A percentile compares a stretch with the other conserved stretches of the same genome.
phyloP scores from a whole-genome alignment of 2,888 invertebrate genomes.

The Nudaria mundana region DNA sequence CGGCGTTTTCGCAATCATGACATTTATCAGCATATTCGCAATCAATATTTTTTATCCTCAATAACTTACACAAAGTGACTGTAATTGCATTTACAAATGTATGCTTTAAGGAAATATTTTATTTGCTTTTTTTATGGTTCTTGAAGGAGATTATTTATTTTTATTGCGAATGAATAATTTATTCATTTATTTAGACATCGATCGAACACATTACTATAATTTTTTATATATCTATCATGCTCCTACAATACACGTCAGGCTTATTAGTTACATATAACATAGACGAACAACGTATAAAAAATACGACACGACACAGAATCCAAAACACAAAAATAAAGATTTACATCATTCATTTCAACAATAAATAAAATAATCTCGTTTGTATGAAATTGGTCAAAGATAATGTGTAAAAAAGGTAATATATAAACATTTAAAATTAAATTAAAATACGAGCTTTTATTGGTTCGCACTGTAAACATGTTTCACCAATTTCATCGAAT shows the following conservation, averaged over 20 bases:
- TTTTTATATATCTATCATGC: slow-evolving; percentile 54
- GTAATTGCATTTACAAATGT: slow-evolving; percentile 63
- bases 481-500: slow-evolving; percentile 47
- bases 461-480: slow-evolving; percentile 13
- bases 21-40: no score
- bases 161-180: slow-evolving; percentile 46
- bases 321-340: slow-evolving; percentile 27
- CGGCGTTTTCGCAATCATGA: no score
- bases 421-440: background rate
- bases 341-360: slow-evolving; percentile 37
- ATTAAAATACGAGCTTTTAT: slow-evolving; percentile 1
- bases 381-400: slow-evolving; percentile 50
- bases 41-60: slow-evolving; percentile 41
- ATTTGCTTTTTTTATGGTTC: slow-evolving; percentile 36
- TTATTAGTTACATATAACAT: slow-evolving; percentile 69
- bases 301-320: slow-evolving; percentile 28
- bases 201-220: slow-evolving; percentile 32
- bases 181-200: slow-evolving; percentile 21
- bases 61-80: slow-evolving; percentile 53
- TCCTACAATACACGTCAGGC: slow-evolving; percentile 61
- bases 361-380: slow-evolving; percentile 76
- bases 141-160: slow-evolving; percentile 65
- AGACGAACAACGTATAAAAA: slow-evolving; percentile 56
- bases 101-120: slow-evolving; percentile 55
- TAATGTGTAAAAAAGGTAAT: background rate